Conservation (phyloP, 2,888 invertebrate genomes). For the Nesidiocoris tenuis region DNA sequence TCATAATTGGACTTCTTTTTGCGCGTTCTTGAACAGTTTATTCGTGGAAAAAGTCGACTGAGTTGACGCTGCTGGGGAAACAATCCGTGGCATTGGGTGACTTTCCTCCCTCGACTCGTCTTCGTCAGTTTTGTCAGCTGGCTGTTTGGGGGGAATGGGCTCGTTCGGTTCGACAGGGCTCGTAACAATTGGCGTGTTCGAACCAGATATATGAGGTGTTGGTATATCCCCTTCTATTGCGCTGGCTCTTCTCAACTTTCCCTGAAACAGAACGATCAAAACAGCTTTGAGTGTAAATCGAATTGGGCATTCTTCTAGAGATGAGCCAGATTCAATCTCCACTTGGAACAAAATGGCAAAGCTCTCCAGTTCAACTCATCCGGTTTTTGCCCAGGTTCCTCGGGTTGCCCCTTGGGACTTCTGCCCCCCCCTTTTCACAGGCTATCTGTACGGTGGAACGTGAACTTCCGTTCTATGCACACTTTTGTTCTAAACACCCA, state of each 20-base stretch:
- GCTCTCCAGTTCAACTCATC: no score
- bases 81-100: conserved; percentile 5
- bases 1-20: conserved; percentile 47
- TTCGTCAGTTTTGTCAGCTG: conserved; percentile 12
- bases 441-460: no score
- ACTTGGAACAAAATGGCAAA: neutral
- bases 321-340: neutral
- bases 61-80: conserved; percentile 19
- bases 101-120: neutral
- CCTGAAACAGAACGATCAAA: conserved; percentile 33
- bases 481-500: no score
- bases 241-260: conserved; percentile 61
- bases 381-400: no score
- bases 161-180: conserved; percentile 39
- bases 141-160: neutral
- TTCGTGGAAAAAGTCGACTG: conserved; percentile 41
- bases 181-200: conserved; percentile 40
- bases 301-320: no score
- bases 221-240: conserved; percentile 61
- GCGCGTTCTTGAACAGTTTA: conserved; percentile 45
- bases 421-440: no score
- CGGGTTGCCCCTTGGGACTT: no score
- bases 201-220: conserved; percentile 48
- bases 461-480: no score
- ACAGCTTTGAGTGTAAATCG: neutral